Evolutionary conservation across 1,140 invertebrate species (phyloP).

Genomic region (Zaprionus davidi): DNA sequence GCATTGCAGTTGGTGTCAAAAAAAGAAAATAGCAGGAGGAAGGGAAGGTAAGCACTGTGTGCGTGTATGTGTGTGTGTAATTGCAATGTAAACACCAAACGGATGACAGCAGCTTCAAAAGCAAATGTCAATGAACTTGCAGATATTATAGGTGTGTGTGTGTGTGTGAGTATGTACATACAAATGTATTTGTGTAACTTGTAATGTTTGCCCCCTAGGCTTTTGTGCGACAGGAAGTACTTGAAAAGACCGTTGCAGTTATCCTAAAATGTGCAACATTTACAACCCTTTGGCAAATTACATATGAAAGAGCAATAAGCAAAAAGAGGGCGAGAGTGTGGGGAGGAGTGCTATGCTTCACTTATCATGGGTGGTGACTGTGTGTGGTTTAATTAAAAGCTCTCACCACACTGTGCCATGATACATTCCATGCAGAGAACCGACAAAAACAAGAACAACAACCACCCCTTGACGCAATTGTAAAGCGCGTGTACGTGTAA

Average conservation of each 20-base stretch:
- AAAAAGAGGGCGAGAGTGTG: background rate
- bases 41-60: conserved; percentile 20
- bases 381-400: conserved; percentile 70
- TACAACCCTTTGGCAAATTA: conserved; percentile 35
- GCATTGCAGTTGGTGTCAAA: conserved; percentile 24
- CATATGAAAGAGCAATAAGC: background rate
- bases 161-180: background rate
- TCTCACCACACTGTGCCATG: conserved; percentile 34
- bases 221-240: conserved; percentile 27
- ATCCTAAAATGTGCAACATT: conserved; percentile 49
- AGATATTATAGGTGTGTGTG: background rate
- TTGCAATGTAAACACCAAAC: conserved; percentile 41
- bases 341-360: conserved; percentile 8
- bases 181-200: background rate
- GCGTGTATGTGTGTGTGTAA: conserved; percentile 15
- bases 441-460: conserved; percentile 12
- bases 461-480: conserved; percentile 46
- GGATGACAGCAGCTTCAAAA: conserved; percentile 16
- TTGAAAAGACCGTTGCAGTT: conserved; percentile 27
- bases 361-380: conserved; percentile 44
- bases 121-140: conserved; percentile 45
- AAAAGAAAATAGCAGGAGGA: background rate
- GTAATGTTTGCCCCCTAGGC: conserved; percentile 9
- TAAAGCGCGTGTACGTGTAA: conserved; percentile 55
- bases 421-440: background rate